Evolutionary conservation across 1,140 invertebrate species (phyloP), one percentile per base, ranked within the genome.

Genomic region (Sycobia sp.): DNA sequence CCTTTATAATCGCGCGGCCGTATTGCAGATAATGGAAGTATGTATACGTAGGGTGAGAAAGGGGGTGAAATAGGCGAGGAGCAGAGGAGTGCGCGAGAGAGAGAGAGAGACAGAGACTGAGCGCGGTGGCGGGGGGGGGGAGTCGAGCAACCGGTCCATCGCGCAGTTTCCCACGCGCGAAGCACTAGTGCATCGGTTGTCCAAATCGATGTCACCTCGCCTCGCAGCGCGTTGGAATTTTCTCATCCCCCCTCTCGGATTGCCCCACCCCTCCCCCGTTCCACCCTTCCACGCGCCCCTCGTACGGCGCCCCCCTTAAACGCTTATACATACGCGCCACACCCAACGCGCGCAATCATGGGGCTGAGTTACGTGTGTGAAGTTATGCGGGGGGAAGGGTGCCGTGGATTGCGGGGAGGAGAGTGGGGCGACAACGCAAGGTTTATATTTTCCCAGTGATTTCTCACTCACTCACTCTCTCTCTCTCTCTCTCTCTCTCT

Each of bases 101-200:
- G 16, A n/a, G 38, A n/a, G 38, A 4, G 16, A 3, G n/a, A 4
- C 16, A 43, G 16, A 43, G 39, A 20, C n/a, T 3, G 2, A n/a
- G n/a, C n/a, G n/a, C n/a, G n/a, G n/a, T n/a, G n/a, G n/a, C n/a
- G n/a, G n/a, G n/a, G n/a, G n/a, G n/a, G n/a, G n/a, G n/a, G n/a
- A n/a, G n/a, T n/a, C n/a, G n/a, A n/a, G n/a, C n/a, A n/a, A n/a
- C n/a, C n/a, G 36, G 51, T 60, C 58, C 23, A 43, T 60, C 47
- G 51, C 39, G 16, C 29, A 8, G 36, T 51, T 60, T 60, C 58
- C 58, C 58, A 60, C 58, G 58, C 58, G 46, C 54, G 16, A n/a
- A 20, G 16, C 25, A n/a, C 39, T 5, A 39, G 1, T 25, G 3
- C 44, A 38, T 1, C 14, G 16, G 23, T 41, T 51, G 58, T 44